A percentile compares a stretch with the other conserved stretches of the same genome.
These are phyloP conservation scores for Callyntrura guangdongensis DNA, from an alignment of 2,888 invertebrate genomes.

Conservation along the genomic window DNA sequence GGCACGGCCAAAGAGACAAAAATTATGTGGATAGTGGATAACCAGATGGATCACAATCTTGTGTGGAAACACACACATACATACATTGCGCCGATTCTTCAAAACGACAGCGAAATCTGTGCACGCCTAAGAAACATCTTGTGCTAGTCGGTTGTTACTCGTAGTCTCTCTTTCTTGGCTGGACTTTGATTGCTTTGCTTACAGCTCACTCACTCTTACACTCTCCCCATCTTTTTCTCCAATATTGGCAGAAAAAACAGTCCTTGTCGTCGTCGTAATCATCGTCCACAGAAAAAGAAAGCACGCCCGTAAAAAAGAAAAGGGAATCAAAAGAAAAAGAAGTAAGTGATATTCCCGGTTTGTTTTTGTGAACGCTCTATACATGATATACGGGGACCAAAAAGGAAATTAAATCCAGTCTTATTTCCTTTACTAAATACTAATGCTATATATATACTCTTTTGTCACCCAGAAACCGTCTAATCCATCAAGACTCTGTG, in stretches of 20 bases:
- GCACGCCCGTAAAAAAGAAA: constrained; percentile 10
- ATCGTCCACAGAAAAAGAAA: no score
- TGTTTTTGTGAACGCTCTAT: background rate
- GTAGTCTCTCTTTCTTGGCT: background rate
- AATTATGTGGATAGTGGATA: background rate
- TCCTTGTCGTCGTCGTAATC: no score
- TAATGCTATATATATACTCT: constrained; percentile 57
- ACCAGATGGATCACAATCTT: constrained; percentile 66
- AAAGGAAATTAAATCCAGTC: constrained; percentile 51
- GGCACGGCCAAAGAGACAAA: background rate
- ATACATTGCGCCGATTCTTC: constrained; percentile 42
- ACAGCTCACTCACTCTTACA: constrained; percentile 69
- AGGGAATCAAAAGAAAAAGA: constrained; percentile 1
- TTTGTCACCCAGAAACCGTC: constrained; percentile 74
- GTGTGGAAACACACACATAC: background rate
- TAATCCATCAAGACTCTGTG: constrained; percentile 69
- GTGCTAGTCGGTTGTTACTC: background rate
- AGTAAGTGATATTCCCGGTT: constrained; percentile 44
- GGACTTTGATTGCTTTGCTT: constrained; percentile 73
- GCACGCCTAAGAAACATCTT: background rate
- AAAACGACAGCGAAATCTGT: constrained; percentile 2
- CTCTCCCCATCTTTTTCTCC: constrained; percentile 42
- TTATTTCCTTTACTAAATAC: constrained; percentile 53
- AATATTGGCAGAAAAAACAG: constrained; percentile 58
- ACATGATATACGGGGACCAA: background rate